phyloP scores from a whole-genome alignment of 2,888 invertebrate species.

The Dyspetes luteomarginatus region DNA sequence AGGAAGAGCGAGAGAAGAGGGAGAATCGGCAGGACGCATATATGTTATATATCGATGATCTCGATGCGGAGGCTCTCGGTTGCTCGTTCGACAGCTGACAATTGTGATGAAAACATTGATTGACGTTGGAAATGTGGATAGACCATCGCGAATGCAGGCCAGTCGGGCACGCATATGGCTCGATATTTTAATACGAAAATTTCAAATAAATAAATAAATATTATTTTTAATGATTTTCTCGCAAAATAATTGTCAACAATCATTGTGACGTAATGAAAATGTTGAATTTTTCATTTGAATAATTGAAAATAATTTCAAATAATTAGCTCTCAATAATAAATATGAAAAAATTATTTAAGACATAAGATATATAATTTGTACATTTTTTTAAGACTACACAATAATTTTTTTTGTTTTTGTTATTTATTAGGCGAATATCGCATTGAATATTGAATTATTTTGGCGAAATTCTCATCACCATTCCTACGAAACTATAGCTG shows the following conservation, averaged over 20 bases:
- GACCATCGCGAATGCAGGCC: background rate
- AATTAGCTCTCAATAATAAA: too few relatives aligned
- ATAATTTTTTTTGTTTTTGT: too few relatives aligned
- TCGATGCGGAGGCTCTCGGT: conserved; percentile 11
- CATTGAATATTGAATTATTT: too few relatives aligned
- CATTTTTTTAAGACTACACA: too few relatives aligned
- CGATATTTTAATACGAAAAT: conserved; percentile 39
- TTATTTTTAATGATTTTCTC: background rate
- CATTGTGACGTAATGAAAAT: too few relatives aligned
- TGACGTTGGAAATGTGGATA: conserved; percentile 18
- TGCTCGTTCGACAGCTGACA: conserved; percentile 59
- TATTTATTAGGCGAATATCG: background rate
- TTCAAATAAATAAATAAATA: background rate
- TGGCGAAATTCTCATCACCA: background rate
- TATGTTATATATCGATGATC: conserved; percentile 34
- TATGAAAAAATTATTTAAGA: too few relatives aligned
- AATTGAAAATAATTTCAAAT: too few relatives aligned
- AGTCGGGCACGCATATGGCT: background rate
- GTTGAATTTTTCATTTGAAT: too few relatives aligned
- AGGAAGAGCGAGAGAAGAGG: too few relatives aligned
- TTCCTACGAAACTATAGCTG: background rate
- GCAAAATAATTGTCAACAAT: too few relatives aligned
- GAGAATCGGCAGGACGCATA: conserved; percentile 33
- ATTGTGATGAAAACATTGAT: conserved; percentile 50
- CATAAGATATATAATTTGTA: too few relatives aligned